Evolutionary conservation across 2,113 vertebrate genomes (phyloP).

Genomic region (Channa argus): DNA sequence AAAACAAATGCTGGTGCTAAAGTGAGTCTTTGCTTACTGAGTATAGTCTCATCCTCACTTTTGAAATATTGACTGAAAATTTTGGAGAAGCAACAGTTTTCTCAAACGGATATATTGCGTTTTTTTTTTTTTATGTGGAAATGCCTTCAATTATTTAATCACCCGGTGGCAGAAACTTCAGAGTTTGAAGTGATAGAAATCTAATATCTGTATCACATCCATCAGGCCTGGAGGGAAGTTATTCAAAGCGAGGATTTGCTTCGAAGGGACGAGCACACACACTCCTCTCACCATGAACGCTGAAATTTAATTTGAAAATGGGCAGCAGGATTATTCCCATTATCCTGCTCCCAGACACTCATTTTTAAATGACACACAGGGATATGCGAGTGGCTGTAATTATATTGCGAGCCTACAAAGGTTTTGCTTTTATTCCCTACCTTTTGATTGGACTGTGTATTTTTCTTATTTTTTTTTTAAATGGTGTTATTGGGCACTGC

Average conservation of each 20-base stretch:
- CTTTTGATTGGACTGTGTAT: not conserved
- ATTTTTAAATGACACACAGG: constrained; percentile 65
- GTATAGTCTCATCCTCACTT: constrained; percentile 35
- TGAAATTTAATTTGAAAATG: constrained; percentile 72
- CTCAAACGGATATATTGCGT: constrained; percentile 65
- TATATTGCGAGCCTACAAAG: constrained; percentile 25
- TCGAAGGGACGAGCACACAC: constrained; percentile 34
- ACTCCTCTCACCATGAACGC: constrained; percentile 48
- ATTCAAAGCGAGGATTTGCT: constrained; percentile 61
- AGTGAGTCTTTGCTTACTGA: constrained; percentile 37
- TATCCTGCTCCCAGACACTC: constrained; percentile 58
- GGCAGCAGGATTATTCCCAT: constrained; percentile 68
- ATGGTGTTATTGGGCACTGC: not conserved
- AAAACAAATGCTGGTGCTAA: constrained; percentile 5
- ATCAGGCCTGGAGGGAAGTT: constrained; percentile 65
- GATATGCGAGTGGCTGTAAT: constrained; percentile 58
- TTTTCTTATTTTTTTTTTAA: constrained; percentile 4
- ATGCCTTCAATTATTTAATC: constrained; percentile 76
- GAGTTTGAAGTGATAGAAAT: constrained; percentile 73
- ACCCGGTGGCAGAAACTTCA: constrained; percentile 64
- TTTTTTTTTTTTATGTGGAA: constrained; percentile 50
- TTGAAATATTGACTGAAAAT: constrained; percentile 65
- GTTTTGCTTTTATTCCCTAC: not conserved
- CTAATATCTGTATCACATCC: constrained; percentile 79
- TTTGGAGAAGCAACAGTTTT: constrained; percentile 58